Evolutionary conservation across 92 coral and sea anemone genomes (phyloP).

Genomic region (Palythoa grandis): DNA sequence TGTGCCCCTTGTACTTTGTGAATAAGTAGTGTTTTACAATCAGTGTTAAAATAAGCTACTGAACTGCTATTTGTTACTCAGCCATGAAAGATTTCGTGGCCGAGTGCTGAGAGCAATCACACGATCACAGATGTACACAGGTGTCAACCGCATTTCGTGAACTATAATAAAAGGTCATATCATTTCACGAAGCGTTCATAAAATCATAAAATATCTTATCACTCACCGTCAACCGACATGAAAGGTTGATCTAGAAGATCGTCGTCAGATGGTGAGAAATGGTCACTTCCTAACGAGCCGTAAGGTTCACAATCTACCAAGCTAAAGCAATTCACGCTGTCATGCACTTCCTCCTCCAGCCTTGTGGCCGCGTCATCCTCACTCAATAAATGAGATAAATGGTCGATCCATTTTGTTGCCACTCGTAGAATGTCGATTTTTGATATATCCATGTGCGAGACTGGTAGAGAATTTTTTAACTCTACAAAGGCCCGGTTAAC

Average conservation of each 20-base stretch:
- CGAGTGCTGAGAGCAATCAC: conserved; percentile 28
- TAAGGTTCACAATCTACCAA: conserved; percentile 37
- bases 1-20: neutral
- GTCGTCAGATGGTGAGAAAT: conserved; percentile 43
- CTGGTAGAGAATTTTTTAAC: conserved; percentile 94
- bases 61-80: conserved; percentile 10
- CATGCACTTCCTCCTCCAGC: conserved; percentile 45
- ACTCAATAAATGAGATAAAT: conserved; percentile 81
- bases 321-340: conserved; percentile 31
- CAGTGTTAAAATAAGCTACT: neutral
- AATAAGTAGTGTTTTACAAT: neutral
- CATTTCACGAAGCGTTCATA: conserved; percentile 38
- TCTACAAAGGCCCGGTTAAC: conserved; percentile 97
- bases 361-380: conserved; percentile 72
- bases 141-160: conserved; percentile 40
- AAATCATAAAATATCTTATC: conserved; percentile 37
- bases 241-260: conserved; percentile 44
- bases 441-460: conserved; percentile 94
- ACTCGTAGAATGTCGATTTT: conserved; percentile 94
- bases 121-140: conserved; percentile 31
- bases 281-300: conserved; percentile 41
- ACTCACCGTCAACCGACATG: conserved; percentile 48
- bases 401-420: conserved; percentile 97
- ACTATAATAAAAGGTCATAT: conserved; percentile 30
- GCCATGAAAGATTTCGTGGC: conserved; percentile 9